Evolutionary conservation across 2,113 vertebrate genomes (phyloP), one percentile per base, ranked within the genome.

Genomic region (Sarotherodon lohbergeri): DNA sequence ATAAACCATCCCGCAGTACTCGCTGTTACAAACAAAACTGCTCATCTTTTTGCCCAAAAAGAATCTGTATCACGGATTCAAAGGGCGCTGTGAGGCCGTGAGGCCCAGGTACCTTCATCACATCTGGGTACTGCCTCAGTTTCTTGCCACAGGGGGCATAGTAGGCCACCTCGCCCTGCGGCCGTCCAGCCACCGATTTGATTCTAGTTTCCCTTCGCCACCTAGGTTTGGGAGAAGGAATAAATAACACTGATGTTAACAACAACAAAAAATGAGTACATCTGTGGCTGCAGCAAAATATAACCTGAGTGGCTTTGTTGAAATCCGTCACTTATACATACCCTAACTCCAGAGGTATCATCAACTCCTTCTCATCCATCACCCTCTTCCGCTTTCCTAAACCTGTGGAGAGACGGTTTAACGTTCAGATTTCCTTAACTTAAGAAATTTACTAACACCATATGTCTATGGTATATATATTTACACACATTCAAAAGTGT

Each of bases 141-240:
- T 99, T 99, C 96, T 99, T 99, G 84, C 98, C 98, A 94, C 98
- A 99, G 3, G 98, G 98, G 83, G 98, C 96, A 92, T 98, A 99
- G 97, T 99, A 98, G 0, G 98, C 97, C 92, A 99, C 98, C 95
- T 99, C 98, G 88, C 98, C 99, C 94, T 98, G 99, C 81, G 98
- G 96, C 39, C 97, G 98, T 85, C 98, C 98, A 57, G 97, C 96
- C 2, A 97, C 93, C 86, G 97, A 97, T 94, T 98, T 98, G 94
- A 99, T 97, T 95, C 98, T 96, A 19, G 98, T 98, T 96, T 99
- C 99, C 96, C 98, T 97, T 85, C 98, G 98, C 99, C 99, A 99
- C 90, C 99, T 99, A 92, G 22, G 13, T 79, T 86, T 80, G 71
- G 22, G 43, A 66, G 19, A 86, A 39, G 2, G 17, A 73, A 84